These are phyloP conservation scores for Drepanosiphum platanoidis DNA, from an alignment of 2,888 invertebrate species.

Conservation along the genomic window DNA sequence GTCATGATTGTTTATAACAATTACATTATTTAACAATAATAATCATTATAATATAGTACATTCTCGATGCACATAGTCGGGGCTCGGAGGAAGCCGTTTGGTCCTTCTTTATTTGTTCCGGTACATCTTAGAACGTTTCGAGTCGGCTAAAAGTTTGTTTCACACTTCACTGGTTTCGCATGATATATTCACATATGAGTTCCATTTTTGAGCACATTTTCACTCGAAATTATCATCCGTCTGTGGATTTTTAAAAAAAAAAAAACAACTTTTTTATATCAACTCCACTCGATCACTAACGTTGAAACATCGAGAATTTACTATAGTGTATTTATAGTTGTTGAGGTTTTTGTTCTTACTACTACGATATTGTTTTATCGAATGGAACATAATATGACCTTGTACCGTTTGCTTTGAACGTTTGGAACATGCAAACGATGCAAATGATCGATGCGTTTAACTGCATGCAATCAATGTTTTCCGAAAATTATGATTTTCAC, in stretches of 20 bases:
- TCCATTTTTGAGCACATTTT: too few relatives aligned
- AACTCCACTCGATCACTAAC: too few relatives aligned
- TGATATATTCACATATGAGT: too few relatives aligned
- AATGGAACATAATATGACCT: not conserved
- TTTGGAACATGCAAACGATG: not conserved
- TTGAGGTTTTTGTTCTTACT: not conserved
- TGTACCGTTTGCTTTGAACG: not conserved
- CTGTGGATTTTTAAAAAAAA: too few relatives aligned
- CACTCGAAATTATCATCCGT: too few relatives aligned
- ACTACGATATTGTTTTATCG: not conserved
- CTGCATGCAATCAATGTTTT: not conserved
- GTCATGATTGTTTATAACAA: not conserved
- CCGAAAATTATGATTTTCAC: not conserved
- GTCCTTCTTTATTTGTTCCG: too few relatives aligned
- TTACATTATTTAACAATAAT: not conserved
- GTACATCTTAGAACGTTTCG: too few relatives aligned
- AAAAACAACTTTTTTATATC: too few relatives aligned
- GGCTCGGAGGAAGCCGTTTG: too few relatives aligned
- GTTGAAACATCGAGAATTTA: constrained; percentile 5
- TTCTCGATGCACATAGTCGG: not conserved
- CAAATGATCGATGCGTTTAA: not conserved
- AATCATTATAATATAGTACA: not conserved
- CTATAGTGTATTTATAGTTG: not conserved
- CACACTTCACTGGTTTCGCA: too few relatives aligned
- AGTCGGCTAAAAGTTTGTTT: too few relatives aligned